Conservation (phyloP, 1,140 invertebrate species). For the Cherax quadricarinatus region DNA sequence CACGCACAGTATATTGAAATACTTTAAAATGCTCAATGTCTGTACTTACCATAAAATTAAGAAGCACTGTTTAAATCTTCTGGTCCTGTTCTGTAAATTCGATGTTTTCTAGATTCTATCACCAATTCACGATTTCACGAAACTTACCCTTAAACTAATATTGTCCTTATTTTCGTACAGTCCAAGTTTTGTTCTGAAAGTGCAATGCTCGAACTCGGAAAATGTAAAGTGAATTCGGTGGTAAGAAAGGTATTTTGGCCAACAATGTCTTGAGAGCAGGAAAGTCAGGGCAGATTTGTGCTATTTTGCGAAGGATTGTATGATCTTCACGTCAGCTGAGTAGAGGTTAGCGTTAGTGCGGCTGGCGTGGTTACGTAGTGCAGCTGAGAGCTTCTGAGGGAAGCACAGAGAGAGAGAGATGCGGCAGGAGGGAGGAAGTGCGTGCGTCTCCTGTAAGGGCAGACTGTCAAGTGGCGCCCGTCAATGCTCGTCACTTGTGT, state of each 20-base stretch:
- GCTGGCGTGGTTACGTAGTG: conserved; percentile 1
- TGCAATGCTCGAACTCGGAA: not conserved
- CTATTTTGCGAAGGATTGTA: conserved; percentile 12
- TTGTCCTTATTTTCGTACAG: conserved; percentile 20
- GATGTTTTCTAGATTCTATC: conserved; percentile 43
- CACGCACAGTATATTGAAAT: not conserved
- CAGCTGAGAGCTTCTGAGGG: conserved; percentile 38
- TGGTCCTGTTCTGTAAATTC: conserved; percentile 15
- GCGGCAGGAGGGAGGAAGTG: conserved; percentile 30
- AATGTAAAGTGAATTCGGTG: conserved; percentile 48
- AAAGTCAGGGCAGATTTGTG: conserved; percentile 45
- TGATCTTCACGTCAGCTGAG: conserved; percentile 1
- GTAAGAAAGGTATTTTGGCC: conserved; percentile 38
- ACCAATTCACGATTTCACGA: conserved; percentile 65
- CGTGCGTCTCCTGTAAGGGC: conserved; percentile 65
- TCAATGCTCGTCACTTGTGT: conserved; percentile 66
- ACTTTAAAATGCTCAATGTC: not conserved
- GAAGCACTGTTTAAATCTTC: conserved; percentile 42
- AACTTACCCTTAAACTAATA: conserved; percentile 7
- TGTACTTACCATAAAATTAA: conserved; percentile 66
- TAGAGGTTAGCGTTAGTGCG: not conserved
- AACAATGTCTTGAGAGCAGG: conserved; percentile 49
- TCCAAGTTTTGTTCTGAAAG: conserved; percentile 3
- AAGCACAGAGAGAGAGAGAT: conserved; percentile 31
- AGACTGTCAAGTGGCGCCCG: conserved; percentile 69